Base-by-base conservation (phyloP, 2,888 invertebrate species). In the Timema cristinae region DNA sequence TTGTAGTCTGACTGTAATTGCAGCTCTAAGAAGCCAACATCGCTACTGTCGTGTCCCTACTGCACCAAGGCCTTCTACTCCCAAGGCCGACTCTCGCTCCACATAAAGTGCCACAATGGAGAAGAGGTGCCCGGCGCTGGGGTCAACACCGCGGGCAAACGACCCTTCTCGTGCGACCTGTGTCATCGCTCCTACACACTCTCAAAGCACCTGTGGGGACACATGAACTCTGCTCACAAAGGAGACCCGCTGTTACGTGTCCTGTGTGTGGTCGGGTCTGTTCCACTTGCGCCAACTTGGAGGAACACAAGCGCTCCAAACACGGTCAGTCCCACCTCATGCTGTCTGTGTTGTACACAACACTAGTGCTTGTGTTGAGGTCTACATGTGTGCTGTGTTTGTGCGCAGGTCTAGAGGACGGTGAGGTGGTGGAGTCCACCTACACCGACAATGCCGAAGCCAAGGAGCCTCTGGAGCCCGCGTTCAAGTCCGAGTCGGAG, bases 191-290 rank as follows among this genome's bases (percentile, higher is more conserved):
- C 84, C 75, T 88, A 88, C 76, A 87, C 87, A 0, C 80, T 87
- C 13, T 87, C 86, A 47, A 87, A 87, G 13, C 87, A 87, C 76
- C 77, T 87, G 13, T 88, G 87, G 88, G 87, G 87, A 76, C 88
- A 88, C 77, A 87, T 87, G 1, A 87, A 87, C 76, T 81, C 86
- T 54, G 82, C 86, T n/a, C 87, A 87, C 77, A 84, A 84, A 77
- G 86, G 86, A 9, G 86, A 88, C 78, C 84, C 11, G 85, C 86
- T 72, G 84, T 88, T 8, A 88, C 87, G 0, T 88, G 88, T 76
- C 84, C 85, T 66, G 81, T 86, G 59, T 88, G 88, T 11, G 73
- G 79, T 81, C 79, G 83, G 8, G 83, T 83, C 72, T 84, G 83
- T 74, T 83, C 83, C 48, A 83, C 83, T 0, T 79, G 82, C 67